Percentiles rank a stretch among this genome's conserved stretches.
These are phyloP conservation scores for Spatula versicolor DNA, from an alignment of 2,797 vertebrate species.

Conservation along the genomic window DNA sequence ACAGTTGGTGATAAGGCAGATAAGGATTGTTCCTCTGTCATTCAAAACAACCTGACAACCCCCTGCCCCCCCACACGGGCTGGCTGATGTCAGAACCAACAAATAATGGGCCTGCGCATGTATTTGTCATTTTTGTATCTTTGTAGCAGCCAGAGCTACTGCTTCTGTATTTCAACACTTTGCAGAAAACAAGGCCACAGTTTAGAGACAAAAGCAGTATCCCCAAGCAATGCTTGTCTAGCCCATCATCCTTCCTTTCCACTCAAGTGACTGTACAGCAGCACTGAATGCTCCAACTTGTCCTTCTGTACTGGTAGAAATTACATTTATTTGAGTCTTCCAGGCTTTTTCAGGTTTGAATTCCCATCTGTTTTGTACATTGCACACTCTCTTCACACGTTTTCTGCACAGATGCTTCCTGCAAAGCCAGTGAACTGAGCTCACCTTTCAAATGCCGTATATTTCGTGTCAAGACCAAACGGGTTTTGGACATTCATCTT, in stretches of 20 bases:
- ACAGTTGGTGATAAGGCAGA: not conserved
- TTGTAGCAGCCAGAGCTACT: not conserved
- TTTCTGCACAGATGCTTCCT: not conserved
- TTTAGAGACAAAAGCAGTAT: not conserved
- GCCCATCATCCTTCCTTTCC: not conserved
- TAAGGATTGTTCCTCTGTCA: not conserved
- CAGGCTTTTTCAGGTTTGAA: not conserved
- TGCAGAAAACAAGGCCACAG: not conserved
- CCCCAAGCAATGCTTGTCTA: not conserved
- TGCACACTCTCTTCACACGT: not conserved
- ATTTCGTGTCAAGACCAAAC: not conserved
- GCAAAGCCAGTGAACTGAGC: not conserved
- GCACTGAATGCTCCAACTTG: fast-evolving
- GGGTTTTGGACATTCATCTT: not conserved
- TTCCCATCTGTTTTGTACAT: not conserved
- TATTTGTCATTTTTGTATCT: not conserved
- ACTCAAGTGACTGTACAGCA: not conserved
- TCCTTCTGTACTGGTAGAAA: not conserved
- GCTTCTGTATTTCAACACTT: not conserved
- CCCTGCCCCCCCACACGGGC: not conserved
- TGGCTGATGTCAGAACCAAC: not conserved
- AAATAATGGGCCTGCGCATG: fast-evolving
- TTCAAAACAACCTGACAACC: not conserved
- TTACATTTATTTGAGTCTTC: not conserved
- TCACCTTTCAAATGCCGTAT: not conserved